These are phyloP conservation scores for Tachysurus vachellii DNA, from an alignment of 2,113 vertebrate genomes.

Conservation along the genomic window DNA sequence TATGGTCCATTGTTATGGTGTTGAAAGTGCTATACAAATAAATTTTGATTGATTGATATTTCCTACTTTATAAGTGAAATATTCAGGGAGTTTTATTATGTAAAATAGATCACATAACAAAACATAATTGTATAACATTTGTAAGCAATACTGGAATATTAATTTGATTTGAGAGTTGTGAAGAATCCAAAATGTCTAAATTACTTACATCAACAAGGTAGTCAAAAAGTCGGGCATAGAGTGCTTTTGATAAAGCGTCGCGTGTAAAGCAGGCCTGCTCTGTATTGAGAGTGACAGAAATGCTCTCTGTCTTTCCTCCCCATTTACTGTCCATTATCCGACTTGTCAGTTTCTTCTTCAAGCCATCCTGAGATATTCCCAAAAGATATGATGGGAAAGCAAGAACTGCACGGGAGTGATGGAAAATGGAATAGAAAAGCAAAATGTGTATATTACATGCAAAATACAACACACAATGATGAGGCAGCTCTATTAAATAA, in stretches of 20 bases:
- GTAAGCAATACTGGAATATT: not conserved
- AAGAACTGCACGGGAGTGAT: constrained; percentile 66
- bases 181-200: not conserved
- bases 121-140: not conserved
- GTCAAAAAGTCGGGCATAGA: constrained; percentile 80
- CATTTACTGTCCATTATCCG: constrained; percentile 82
- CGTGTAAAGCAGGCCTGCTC: constrained; percentile 79
- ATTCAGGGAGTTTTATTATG: not conserved
- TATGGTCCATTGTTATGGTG: too few species aligned
- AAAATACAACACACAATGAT: not conserved
- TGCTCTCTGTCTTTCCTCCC: constrained; percentile 78
- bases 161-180: not conserved
- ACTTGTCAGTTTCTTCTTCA: constrained; percentile 79
- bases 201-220: constrained; percentile 77
- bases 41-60: too few species aligned
- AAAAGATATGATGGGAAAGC: constrained; percentile 79
- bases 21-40: too few species aligned
- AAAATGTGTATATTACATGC: not conserved
- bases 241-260: constrained; percentile 79
- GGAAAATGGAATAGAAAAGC: not conserved
- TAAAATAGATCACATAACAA: not conserved
- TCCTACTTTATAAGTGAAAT: not conserved
- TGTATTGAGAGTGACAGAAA: constrained; percentile 78
- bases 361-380: constrained; percentile 73
- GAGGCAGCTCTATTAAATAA: not conserved